Percentiles rank a stretch among this genome's conserved stretches.
phyloP scores from a whole-genome alignment of 2,797 vertebrate species.

The Euthynnus affinis region DNA sequence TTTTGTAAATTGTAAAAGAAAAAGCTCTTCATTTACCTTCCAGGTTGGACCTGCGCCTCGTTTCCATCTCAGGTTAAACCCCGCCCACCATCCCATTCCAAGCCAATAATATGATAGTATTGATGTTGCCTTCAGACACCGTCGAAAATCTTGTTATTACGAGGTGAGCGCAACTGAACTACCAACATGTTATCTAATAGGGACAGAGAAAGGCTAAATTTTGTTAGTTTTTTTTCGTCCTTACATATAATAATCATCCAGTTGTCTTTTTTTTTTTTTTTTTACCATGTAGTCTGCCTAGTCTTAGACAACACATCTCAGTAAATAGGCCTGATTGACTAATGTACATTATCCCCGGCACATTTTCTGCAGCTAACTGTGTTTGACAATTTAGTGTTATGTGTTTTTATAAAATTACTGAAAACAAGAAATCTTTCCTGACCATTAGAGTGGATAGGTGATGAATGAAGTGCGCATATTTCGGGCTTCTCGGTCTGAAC shows the following conservation, averaged over 20 bases:
- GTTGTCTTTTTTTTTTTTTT: not conserved
- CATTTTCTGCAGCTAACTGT: not conserved
- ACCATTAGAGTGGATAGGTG: not conserved
- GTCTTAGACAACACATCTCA: not conserved
- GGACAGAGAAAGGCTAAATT: not conserved
- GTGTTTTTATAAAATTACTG: not conserved
- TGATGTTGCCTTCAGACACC: constrained; percentile 15
- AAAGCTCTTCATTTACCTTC: not conserved
- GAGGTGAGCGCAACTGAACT: fast-evolving
- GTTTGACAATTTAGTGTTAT: too few species aligned
- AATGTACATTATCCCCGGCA: not conserved
- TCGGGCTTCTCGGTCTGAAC: not conserved
- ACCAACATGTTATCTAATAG: not conserved
- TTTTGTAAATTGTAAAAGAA: not conserved
- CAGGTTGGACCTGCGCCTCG: constrained; percentile 5
- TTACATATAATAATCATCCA: too few species aligned
- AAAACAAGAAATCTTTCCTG: not conserved
- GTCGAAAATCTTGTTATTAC: not conserved
- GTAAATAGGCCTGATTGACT: not conserved
- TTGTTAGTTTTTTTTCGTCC: too few species aligned
- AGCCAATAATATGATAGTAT: constrained; percentile 53
- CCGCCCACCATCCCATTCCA: constrained; percentile 32
- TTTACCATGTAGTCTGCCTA: not conserved
- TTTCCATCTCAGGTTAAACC: not conserved
- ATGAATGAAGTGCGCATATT: not conserved